Percentiles rank a stretch among this genome's conserved stretches.
These are phyloP conservation scores for Pipa parva DNA, from an alignment of 2,113 vertebrate genomes.

Conservation along the genomic window DNA sequence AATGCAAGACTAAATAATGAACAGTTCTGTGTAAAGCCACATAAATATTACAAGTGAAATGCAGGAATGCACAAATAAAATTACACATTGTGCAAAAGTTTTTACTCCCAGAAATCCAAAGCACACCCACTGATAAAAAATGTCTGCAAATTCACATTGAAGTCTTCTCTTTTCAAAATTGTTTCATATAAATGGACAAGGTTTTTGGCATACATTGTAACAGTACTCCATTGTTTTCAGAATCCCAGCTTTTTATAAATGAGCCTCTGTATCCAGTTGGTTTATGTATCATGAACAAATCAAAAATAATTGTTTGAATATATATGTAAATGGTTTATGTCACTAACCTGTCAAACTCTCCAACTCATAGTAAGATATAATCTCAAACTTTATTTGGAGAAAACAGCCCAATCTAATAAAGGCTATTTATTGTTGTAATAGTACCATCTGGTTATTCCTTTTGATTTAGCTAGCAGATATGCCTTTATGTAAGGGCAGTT, in stretches of 20 bases:
- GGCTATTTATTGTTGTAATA: not conserved
- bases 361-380: not conserved
- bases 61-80: too few relatives aligned
- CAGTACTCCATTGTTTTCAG: constrained; percentile 3
- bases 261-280: not conserved
- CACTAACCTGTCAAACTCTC: not conserved
- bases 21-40: too few relatives aligned
- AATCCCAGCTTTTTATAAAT: not conserved
- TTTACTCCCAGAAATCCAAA: not conserved
- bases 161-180: not conserved
- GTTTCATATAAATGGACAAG: not conserved
- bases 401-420: too few relatives aligned
- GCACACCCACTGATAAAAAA: not conserved
- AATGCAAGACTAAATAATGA: too few relatives aligned
- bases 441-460: too few relatives aligned
- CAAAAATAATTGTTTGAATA: constrained; percentile 10
- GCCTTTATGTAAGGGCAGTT: too few relatives aligned
- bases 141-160: not conserved
- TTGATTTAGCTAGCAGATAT: too few relatives aligned
- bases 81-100: not conserved
- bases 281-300: not conserved
- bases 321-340: not conserved
- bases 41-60: too few relatives aligned
- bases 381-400: not conserved
- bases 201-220: not conserved